Conservation (phyloP, 1,140 invertebrate genomes). For the Penaeus chinensis region DNA sequence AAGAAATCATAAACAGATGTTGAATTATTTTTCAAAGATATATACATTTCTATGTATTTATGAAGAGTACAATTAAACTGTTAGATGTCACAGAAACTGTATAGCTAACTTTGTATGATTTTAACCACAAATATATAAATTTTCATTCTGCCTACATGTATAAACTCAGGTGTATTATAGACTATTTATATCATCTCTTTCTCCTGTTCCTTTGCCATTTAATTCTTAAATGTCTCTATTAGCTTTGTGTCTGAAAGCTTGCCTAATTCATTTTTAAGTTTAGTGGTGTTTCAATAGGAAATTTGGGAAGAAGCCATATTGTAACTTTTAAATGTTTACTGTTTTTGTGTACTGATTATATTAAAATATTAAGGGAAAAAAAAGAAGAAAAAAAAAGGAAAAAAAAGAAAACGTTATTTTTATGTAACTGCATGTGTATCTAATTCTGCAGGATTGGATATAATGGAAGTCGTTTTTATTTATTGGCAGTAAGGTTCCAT, state of each 20-base stretch:
- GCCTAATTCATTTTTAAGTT: background rate
- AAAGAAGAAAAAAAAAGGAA: background rate
- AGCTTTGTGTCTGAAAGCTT: background rate
- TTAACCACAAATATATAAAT: background rate
- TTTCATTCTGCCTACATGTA: conserved; percentile 45
- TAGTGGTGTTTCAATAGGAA: background rate
- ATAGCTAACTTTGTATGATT: background rate
- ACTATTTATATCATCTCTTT: conserved; percentile 12
- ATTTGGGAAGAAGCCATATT: too few species aligned
- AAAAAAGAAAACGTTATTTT: background rate
- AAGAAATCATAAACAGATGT: too few species aligned
- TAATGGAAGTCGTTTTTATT: background rate
- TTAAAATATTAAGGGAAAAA: too few species aligned
- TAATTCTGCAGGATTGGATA: background rate
- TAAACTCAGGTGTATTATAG: conserved; percentile 39
- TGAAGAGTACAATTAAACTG: too few species aligned
- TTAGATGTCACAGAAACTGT: background rate
- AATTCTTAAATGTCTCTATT: conserved; percentile 1
- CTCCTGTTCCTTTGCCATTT: conserved; percentile 28
- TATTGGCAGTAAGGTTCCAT: conserved; percentile 9
- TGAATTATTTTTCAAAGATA: too few species aligned
- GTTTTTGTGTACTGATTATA: too few species aligned
- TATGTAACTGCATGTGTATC: background rate
- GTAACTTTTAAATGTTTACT: too few species aligned
- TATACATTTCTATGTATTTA: too few species aligned